A percentile compares a stretch with the other conserved stretches of the same genome.
These are phyloP conservation scores for Leptinotarsa lineolata DNA, from an alignment of 1,140 invertebrate genomes.

Conservation along the genomic window DNA sequence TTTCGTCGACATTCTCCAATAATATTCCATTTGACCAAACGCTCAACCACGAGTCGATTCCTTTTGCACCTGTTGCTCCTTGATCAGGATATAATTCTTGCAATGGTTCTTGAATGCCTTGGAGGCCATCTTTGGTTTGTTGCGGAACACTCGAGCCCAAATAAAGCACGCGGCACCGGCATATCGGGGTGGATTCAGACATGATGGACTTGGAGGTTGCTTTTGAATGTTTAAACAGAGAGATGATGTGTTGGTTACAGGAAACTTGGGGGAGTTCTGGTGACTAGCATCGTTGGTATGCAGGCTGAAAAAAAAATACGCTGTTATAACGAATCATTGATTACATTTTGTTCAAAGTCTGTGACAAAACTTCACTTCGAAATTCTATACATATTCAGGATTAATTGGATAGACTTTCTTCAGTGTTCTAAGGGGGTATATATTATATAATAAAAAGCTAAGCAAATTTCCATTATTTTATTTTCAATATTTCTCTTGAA, in stretches of 20 bases:
- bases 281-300: background rate
- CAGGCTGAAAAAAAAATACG: background rate
- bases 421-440: too few species aligned
- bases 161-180: constrained; percentile 95
- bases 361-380: too few species aligned
- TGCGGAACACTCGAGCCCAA: constrained; percentile 96
- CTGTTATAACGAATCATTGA: too few species aligned
- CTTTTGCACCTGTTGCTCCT: constrained; percentile 82
- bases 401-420: too few species aligned
- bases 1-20: constrained; percentile 95
- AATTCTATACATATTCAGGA: too few species aligned
- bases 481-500: too few species aligned
- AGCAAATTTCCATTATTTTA: too few species aligned
- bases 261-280: background rate
- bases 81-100: constrained; percentile 94
- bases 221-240: background rate
- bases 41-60: constrained; percentile 96
- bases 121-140: constrained; percentile 95
- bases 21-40: constrained; percentile 97
- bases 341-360: too few species aligned
- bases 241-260: background rate
- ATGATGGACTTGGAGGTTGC: constrained; percentile 31
- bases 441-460: too few species aligned
- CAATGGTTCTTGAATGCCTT: constrained; percentile 96
- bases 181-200: constrained; percentile 85